Evolutionary conservation across 2,797 vertebrate species (phyloP), one percentile per base, ranked within the genome.

Genomic region (Urocyon cinereoargenteus): DNA sequence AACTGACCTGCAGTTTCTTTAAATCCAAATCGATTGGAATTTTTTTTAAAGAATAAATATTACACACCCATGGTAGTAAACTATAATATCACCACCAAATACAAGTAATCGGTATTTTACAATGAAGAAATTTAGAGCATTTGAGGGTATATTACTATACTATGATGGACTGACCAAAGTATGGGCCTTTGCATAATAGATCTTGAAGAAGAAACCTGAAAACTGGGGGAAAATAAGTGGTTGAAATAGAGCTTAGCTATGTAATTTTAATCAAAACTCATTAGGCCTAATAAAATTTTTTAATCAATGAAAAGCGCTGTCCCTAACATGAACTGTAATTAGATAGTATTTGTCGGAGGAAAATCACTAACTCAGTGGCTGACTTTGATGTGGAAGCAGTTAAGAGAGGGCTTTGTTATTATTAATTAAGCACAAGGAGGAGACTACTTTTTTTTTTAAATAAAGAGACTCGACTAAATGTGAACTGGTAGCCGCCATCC

Each of bases 1-100:
- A 98, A 98, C 97, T 97, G 97, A 72, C 97, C 97, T 40, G 97
- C 97, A 98, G 97, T 94, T 34, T 70, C 70, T 96, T 96, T 62
- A 83, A 94, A 82, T 66, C 86, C 70, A 28, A 96, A 31, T 83
- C 82, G 90, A 84, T n/a, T 96, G n/a, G 36, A 88, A 68, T 66
- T 66, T 68, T n/a, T 62, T 85, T 94, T 93, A 94, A 95, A 95
- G 78, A 97, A 94, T 97, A 97, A 90, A 97, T 97, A 89, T 26
- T 21, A 85, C 9, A 62, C 36, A 59, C 1, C 18, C 45, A 49
- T 28, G 11, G 82, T 40, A 75, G 82, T 40, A 75, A 96, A 92
- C 31, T 72, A 59, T 84, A 79, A 18, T 90, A 72, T 92, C 26
- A 72, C 70, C 49, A 57, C n/a, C 34, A 86, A 85, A 95, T 70